These are phyloP conservation scores for Jacana jacana DNA, from an alignment of 2,113 vertebrate species.

Conservation along the genomic window DNA sequence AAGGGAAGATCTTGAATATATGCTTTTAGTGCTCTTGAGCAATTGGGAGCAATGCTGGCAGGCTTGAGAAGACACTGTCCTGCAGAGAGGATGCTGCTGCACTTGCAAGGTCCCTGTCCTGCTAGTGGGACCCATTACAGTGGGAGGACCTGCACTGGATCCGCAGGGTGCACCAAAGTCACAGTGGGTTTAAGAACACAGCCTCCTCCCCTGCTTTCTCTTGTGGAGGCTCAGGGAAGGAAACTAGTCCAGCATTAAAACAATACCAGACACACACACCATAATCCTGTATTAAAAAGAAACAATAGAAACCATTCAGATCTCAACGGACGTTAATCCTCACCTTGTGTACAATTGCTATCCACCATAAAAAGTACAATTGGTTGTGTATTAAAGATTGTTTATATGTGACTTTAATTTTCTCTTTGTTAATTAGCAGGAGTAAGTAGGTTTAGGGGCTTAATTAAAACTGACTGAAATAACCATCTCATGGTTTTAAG, in stretches of 20 bases:
- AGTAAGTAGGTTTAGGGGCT: neutral
- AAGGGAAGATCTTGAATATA: neutral
- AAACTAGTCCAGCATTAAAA: neutral
- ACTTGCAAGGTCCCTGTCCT: neutral
- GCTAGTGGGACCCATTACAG: neutral
- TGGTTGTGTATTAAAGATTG: neutral
- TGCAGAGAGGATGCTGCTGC: neutral
- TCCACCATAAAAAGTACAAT: neutral
- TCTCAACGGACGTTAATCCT: neutral
- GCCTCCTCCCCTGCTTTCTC: neutral
- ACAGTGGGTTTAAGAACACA: neutral
- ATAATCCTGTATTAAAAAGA: neutral
- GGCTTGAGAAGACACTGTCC: neutral
- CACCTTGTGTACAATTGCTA: neutral
- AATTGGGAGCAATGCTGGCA: neutral
- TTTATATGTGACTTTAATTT: neutral
- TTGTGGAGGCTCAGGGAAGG: neutral
- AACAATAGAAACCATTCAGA: neutral
- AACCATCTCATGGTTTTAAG: neutral
- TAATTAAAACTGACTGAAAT: conserved; percentile 4
- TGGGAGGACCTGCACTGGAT: neutral
- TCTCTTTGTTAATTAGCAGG: neutral
- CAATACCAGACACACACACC: neutral
- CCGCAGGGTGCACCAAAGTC: neutral
- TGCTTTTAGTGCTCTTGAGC: neutral